Percentiles rank a stretch among this genome's conserved stretches.
These are phyloP conservation scores for Polyommatus icarus DNA, from an alignment of 2,888 invertebrate species.

Conservation along the genomic window DNA sequence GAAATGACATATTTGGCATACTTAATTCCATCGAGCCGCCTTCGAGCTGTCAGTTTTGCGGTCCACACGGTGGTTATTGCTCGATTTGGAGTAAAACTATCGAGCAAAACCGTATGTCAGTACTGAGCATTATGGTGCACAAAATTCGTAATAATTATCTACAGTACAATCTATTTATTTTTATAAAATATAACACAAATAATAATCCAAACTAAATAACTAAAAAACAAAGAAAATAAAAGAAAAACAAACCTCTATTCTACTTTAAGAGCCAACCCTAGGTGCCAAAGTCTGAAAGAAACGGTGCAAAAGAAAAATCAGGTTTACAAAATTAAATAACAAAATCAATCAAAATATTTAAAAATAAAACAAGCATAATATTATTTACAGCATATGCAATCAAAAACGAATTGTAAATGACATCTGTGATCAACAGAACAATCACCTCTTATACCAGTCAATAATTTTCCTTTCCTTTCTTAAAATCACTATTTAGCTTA, in stretches of 20 bases:
- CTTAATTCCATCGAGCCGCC: too few species aligned
- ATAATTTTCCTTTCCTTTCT: too few species aligned
- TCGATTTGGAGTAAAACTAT: too few species aligned
- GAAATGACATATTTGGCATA: too few species aligned
- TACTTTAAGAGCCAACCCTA: slow-evolving; percentile 64
- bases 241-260: slow-evolving; percentile 61
- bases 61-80: too few species aligned
- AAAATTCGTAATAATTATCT: too few species aligned
- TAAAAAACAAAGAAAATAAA: slow-evolving; percentile 42
- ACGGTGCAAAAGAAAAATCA: slow-evolving; percentile 38
- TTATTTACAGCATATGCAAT: not conserved
- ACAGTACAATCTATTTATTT: too few species aligned
- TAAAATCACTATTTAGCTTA: not conserved
- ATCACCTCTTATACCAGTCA: too few species aligned
- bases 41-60: too few species aligned
- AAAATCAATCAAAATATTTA: slow-evolving; percentile 24
- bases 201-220: not conserved
- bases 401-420: not conserved
- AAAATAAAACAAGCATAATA: slow-evolving; percentile 28
- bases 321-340: slow-evolving; percentile 33
- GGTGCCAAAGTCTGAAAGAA: slow-evolving; percentile 66
- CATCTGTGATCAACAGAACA: not conserved
- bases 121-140: too few species aligned
- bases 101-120: too few species aligned
- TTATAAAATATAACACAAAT: too few species aligned